Base-by-base conservation (phyloP, 2,888 invertebrate species). In the Melanargia galathea region DNA sequence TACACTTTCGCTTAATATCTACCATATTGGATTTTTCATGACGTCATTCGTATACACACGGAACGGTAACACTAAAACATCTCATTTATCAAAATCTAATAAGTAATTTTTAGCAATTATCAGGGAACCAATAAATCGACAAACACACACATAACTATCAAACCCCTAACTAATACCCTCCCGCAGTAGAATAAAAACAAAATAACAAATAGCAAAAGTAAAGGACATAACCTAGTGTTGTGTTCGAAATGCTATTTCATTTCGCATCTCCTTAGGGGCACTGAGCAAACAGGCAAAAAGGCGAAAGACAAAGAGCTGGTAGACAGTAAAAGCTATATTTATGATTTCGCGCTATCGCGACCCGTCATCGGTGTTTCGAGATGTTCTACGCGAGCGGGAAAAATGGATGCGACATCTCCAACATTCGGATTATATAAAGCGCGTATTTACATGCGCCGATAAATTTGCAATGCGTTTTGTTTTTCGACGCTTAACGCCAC, bases 311-410 rank as follows among this genome's bases (percentile, higher is more conserved):
- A 77, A 73, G 72, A 71, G 59, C 65, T 70, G 70, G 74, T 70
- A 70, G 74, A 75, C 75, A 72, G 74, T 74, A 75, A 74, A 74
- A 74, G 80, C 77, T 78, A 78, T 86, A 86, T 86, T 86, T 86
- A 87, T 86, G 85, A 85, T 86, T 85, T 84, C 84, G 80, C 80
- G 78, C 77, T 84, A 87, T 87, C 86, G 75, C 70, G 48, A 67
- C 70, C 77, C 82, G 83, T 85, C 86, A 86, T 86, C 86, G 79
- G 79, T 72, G 66, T 56, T 58, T 45, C 59, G 26, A 60, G 60
- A 65, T 67, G 64, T 58, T 59, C 49, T 40, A 26, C 59, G 40
- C 62, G 52, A 59, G 62, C 59, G 61, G 68, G 73, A 69, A 69
- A 56, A 62, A 69, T 79, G 76, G 77, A 77, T 60, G 70, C 38